Conservation (phyloP, 2,113 vertebrate species). For the Seriola dumerili region DNA sequence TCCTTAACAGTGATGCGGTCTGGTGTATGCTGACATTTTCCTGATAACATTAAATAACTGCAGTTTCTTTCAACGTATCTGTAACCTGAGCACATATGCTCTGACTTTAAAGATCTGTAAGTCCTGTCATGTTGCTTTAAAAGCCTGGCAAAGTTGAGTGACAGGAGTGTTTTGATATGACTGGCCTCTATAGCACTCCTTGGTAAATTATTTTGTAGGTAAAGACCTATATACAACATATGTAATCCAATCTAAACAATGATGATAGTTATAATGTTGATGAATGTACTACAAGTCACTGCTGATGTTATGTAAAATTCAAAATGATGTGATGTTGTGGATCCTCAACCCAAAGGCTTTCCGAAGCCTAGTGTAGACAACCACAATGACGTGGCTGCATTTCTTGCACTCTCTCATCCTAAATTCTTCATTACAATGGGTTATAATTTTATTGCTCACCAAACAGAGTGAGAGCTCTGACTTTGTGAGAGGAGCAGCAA, state of each 20-base stretch:
- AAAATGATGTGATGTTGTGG: conserved; percentile 3
- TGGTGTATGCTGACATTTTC: not conserved
- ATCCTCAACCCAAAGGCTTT: conserved; percentile 2
- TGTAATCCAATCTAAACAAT: not conserved
- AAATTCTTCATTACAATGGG: conserved; percentile 59
- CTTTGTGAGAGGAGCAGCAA: conserved; percentile 36
- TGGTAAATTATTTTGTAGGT: not conserved
- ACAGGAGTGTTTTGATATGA: not conserved
- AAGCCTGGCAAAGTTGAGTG: not conserved
- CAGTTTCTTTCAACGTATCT: not conserved
- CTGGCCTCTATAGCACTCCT: not conserved
- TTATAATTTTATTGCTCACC: conserved; percentile 52
- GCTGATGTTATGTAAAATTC: not conserved
- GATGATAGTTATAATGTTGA: not conserved
- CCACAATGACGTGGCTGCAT: conserved; percentile 16
- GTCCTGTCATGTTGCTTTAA: not conserved
- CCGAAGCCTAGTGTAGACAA: not conserved
- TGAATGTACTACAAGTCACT: not conserved
- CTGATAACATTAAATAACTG: not conserved
- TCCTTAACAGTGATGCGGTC: not conserved
- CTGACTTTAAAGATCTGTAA: not conserved
- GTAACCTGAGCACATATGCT: not conserved
- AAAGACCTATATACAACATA: not conserved
- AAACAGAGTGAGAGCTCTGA: conserved; percentile 50
- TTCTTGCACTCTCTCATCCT: conserved; percentile 23